Base-by-base conservation (phyloP, 2,888 invertebrate genomes). In the Pilophorus perplexus region DNA sequence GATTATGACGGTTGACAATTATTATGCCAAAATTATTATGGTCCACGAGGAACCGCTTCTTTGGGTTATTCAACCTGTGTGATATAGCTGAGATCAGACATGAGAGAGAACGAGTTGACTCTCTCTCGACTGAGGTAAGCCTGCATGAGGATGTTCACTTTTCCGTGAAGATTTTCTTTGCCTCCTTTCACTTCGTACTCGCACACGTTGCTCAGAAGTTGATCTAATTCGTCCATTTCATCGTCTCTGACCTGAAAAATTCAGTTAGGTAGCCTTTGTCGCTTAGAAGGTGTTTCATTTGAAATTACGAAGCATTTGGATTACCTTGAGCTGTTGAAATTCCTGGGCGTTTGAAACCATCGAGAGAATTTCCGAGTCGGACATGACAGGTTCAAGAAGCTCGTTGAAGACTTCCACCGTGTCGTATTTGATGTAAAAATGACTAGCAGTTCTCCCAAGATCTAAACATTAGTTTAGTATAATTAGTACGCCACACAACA, bases 401-500 rank as follows among this genome's bases (percentile, higher is more conserved):
- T 93, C 89, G 78, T 95, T 94, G 78, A 97, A 93, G 18, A 89
- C 85, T 76, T 94, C 90, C 73, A 99, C 90, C 0, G 98, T 98
- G 73, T 93, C 93, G 75, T 91, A 90, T 70, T 95, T 97, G 68
- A 99, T 92, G 78, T 99, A 99, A 79, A 89, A 99, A 77, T 97
- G 93, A 75, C 96, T 96, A 0, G 99, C 96, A 12, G 94, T 98
- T 64, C 99, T 84, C 0, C 99, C 99, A 71, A 96, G 81, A 78
- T 98, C 94, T 83, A 72, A 14, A 73, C 67, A 14, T n/a, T n/a
- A n/a, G n/a, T n/a, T n/a, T n/a, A n/a, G n/a, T n/a, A n/a, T n/a
- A 37, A 10, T 37, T 8, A 37, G 37, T 37, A 8, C 37, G 10
- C 12, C 8, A 12, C 37, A 8, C 37, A 37, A 37, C 8, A 37